These are phyloP conservation scores for Hippocampus comes DNA, from an alignment of 2,113 vertebrate genomes.

Conservation along the genomic window DNA sequence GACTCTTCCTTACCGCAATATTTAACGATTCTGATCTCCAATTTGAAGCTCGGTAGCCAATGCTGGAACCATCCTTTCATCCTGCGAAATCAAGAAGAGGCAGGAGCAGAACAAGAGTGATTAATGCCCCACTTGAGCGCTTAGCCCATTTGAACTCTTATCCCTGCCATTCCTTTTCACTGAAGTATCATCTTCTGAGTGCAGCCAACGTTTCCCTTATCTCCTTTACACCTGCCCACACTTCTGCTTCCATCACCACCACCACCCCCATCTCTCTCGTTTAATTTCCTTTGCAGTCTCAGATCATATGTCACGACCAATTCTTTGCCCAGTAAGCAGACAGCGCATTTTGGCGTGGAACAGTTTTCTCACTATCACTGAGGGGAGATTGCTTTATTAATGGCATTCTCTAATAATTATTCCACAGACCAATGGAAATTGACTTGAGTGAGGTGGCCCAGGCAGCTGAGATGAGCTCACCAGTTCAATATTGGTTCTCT, in stretches of 20 bases:
- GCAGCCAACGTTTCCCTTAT: conserved; percentile 47
- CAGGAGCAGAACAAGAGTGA: conserved; percentile 42
- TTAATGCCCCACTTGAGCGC: conserved; percentile 56
- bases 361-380: neutral
- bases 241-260: conserved; percentile 23
- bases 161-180: conserved; percentile 38
- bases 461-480: neutral
- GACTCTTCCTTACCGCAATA: conserved; percentile 7
- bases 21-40: conserved; percentile 16
- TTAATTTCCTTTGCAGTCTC: conserved; percentile 43
- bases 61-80: conserved; percentile 34
- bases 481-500: neutral
- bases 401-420: neutral
- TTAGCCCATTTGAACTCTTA: conserved; percentile 60
- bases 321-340: neutral
- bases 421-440: neutral
- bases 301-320: conserved; percentile 50
- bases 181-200: conserved; percentile 56
- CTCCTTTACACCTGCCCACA: conserved; percentile 55
- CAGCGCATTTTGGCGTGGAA: neutral
- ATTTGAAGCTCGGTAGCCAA: conserved; percentile 23
- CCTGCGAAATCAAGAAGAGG: conserved; percentile 40
- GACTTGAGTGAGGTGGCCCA: neutral
- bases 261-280: neutral
- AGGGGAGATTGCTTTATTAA: neutral